Base-by-base conservation (phyloP, 1,140 invertebrate species). In the Scaptomyza montana region DNA sequence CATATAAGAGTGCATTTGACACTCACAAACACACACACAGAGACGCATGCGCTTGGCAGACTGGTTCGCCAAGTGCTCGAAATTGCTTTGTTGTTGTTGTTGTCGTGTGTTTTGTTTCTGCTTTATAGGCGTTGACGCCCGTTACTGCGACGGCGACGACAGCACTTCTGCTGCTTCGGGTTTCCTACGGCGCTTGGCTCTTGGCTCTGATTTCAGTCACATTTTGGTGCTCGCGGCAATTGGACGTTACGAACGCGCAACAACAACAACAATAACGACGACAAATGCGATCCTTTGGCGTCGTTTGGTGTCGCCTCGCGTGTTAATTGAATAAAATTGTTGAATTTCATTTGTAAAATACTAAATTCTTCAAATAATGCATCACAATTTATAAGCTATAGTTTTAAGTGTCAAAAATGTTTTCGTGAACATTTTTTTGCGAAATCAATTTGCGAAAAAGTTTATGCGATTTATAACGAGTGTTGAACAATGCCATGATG, bases 171-270 rank as follows among this genome's bases (percentile, higher is more conserved):
- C 47, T 67, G 56, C 60, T 75, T 78, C 60, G 49, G 55, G 76
- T 70, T 67, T 77, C 57, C 77, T 77, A 73, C 74, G 77, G 74
- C 82, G 74, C 65, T 79, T 43, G 39, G 39, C 39, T 43, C 10
- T 84, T 77, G 76, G 84, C 84, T 89, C 85, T 80, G 85, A 89
- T 89, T 89, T 80, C 39, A 89, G 77, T 85, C 51, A 89, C 63
- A 73, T 90, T 89, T 89, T 90, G 86, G 86, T 89, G 85, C 80
- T 75, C 85, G 85, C 85, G 86, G 77, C 85, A 79, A 65, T 85
- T 86, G 73, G 86, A 89, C 84, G 84, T 89, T 50, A 51, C 51
- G 43, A 61, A 59, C 41, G 55, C 30, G 45, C 39, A 12, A 62
- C 33, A 46, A 56, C 28, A 49, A 57, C 41, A 60, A 50, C 12